phyloP scores from a whole-genome alignment of 2,888 invertebrate species.

The Anarsia innoxiella region DNA sequence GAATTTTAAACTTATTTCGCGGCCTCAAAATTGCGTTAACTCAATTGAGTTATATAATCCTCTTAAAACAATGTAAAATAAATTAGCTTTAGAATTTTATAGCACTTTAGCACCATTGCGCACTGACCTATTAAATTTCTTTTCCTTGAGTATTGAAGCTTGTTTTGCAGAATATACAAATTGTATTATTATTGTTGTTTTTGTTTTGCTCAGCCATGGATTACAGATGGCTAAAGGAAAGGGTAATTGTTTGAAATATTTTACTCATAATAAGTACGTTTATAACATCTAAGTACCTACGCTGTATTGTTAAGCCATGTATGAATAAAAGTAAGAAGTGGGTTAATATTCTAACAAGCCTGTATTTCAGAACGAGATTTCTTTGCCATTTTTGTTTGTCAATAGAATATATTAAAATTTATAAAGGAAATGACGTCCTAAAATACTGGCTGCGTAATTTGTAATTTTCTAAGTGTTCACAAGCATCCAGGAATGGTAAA shows the following conservation, averaged over 20 bases:
- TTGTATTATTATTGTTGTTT: constrained; percentile 33
- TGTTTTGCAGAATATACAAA: background rate
- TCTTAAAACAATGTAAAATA: background rate
- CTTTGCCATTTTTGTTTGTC: too few relatives aligned
- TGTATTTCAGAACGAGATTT: too few relatives aligned
- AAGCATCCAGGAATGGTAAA: too few relatives aligned
- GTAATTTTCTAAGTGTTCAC: too few relatives aligned
- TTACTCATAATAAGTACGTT: too few relatives aligned
- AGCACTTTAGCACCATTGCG: constrained; percentile 15
- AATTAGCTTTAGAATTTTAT: background rate
- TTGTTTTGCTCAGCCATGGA: constrained; percentile 67
- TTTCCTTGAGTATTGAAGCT: constrained; percentile 11
- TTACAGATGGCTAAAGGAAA: constrained; percentile 64
- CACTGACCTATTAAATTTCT: constrained; percentile 11
- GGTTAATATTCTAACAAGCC: too few relatives aligned
- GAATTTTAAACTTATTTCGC: constrained; percentile 6
- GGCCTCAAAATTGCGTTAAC: background rate
- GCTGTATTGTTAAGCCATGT: too few relatives aligned
- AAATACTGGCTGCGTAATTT: too few relatives aligned
- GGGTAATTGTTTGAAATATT: constrained; percentile 43
- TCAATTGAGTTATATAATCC: background rate
- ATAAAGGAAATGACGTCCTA: too few relatives aligned
- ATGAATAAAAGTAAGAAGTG: too few relatives aligned
- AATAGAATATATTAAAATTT: too few relatives aligned
- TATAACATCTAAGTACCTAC: too few relatives aligned